A percentile compares a stretch with the other conserved stretches of the same genome.
phyloP scores from a whole-genome alignment of 2,797 vertebrate genomes.

The Crax fasciolata region DNA sequence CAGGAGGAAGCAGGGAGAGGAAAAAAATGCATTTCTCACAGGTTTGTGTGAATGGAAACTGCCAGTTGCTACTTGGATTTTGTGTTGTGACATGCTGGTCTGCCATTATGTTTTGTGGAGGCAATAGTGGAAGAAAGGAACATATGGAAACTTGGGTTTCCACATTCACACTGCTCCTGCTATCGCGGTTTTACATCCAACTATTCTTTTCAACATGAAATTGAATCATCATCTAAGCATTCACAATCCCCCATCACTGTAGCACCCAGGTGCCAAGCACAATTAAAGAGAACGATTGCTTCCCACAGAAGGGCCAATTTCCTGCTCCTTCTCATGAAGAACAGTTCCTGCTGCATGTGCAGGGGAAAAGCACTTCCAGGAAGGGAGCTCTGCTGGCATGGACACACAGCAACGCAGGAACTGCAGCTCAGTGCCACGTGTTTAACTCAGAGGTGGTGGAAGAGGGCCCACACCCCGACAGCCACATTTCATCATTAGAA shows the following conservation, averaged over 20 bases:
- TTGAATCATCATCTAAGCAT: background rate
- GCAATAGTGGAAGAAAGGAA: background rate
- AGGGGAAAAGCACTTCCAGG: background rate
- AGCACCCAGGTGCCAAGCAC: constrained; percentile 6
- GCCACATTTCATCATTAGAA: background rate
- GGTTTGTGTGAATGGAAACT: background rate
- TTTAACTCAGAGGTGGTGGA: background rate
- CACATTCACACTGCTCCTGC: background rate
- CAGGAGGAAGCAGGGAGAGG: background rate
- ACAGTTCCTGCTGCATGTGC: rapidly evolving
- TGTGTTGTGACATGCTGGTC: background rate
- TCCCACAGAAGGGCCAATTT: background rate
- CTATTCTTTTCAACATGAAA: background rate
- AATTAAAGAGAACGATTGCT: background rate
- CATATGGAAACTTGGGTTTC: background rate
- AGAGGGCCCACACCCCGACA: background rate
- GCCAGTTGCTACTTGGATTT: background rate
- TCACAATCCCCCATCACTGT: background rate
- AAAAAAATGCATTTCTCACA: background rate
- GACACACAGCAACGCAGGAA: background rate
- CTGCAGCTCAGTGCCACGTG: rapidly evolving
- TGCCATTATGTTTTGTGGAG: background rate
- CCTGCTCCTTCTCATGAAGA: background rate
- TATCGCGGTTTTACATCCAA: background rate
- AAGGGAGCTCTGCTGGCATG: background rate